Evolutionary conservation across 2,113 vertebrate species (phyloP), one percentile per base, ranked within the genome.

Genomic region (Alligator mississippiensis): DNA sequence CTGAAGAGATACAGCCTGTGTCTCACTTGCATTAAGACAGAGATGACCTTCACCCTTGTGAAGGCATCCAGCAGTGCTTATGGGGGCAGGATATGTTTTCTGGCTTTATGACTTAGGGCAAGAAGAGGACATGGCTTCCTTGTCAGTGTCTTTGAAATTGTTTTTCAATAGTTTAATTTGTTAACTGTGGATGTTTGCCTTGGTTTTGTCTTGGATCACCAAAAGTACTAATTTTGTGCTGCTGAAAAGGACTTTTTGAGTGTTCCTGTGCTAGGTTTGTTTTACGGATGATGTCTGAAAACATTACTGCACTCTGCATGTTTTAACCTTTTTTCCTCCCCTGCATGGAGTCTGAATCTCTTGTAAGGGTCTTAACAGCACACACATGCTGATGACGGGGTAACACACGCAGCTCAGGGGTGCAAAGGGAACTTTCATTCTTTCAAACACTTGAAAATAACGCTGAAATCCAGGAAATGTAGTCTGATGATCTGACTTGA

Each of bases 141-240:
- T 92, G 74, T 81, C 28, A 77, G 59, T 68, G 19, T 19, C 90
- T 94, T 88, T 90, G 61, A 94, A 93, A 90, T 80, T 92, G 72
- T 21, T 77, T 91, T 91, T 86, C 63, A 62, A 30, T 91, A 93
- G 47, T 89, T 90, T 93, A 64, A 93, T 90, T 28, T 92, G 38
- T 90, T 80, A 61, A 75, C 93, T 80, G 24, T 75, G 90, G 89
- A 80, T 80, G 97, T 97, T 97, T 98, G 97, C 97, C 97, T 98
- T 97, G 92, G 97, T 97, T 97, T 98, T 98, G 95, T 98, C 97
- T 98, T 97, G 96, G 93, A 98, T 97, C 97, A 98, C 98, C 97
- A 97, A 97, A 97, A 97, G 96, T 98, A 99, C 98, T 99, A 99
- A 99, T 99, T 98, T 97, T 97, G 97, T 97, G 98, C 98, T 98